These are phyloP conservation scores for Cacatua alba DNA, from an alignment of 2,113 vertebrate genomes.

Conservation along the genomic window DNA sequence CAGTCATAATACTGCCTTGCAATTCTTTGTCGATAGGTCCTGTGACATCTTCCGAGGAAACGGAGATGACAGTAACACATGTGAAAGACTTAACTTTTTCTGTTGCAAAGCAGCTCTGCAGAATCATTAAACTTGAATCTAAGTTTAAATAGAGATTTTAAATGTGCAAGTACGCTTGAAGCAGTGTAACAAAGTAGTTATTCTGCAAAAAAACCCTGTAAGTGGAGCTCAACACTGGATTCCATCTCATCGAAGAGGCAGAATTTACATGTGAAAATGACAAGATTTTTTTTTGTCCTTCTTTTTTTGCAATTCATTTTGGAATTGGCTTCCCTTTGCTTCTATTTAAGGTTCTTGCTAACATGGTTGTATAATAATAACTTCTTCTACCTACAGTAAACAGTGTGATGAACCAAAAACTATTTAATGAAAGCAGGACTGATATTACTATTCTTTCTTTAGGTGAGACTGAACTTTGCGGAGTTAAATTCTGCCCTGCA, in stretches of 20 bases:
- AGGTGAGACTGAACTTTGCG: neutral
- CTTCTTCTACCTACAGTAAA: neutral
- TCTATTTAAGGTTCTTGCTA: neutral
- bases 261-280: neutral
- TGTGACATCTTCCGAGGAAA: neutral
- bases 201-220: neutral
- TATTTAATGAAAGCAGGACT: neutral
- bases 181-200: neutral
- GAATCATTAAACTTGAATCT: neutral
- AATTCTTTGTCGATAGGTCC: neutral
- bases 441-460: neutral
- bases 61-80: neutral
- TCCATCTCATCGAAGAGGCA: neutral
- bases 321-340: neutral
- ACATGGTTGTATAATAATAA: neutral
- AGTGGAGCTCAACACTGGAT: neutral
- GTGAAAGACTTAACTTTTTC: neutral
- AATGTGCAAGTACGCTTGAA: neutral
- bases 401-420: neutral
- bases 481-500: conserved; percentile 5
- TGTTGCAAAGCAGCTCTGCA: neutral
- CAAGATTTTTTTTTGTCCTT: neutral
- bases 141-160: neutral
- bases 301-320: neutral
- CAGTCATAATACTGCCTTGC: neutral